phyloP scores from a whole-genome alignment of 2,113 vertebrate species.

The Loxodonta africana region DNA sequence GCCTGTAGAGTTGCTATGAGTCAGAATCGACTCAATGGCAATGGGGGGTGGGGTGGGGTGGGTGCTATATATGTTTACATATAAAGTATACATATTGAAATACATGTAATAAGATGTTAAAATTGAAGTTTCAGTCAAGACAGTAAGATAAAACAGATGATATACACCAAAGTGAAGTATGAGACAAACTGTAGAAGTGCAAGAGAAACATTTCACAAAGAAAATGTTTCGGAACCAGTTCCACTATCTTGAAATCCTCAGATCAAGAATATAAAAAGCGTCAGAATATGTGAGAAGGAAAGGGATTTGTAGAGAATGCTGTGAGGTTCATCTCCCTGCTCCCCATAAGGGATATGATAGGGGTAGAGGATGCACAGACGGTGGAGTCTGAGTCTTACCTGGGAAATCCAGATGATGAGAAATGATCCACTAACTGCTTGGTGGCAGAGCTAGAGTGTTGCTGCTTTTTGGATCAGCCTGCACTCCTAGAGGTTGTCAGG shows the following conservation, averaged over 20 bases:
- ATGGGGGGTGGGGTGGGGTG: background rate
- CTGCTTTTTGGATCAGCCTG: background rate
- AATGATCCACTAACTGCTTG: background rate
- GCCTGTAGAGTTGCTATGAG: background rate
- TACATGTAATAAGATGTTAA: background rate
- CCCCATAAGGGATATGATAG: background rate
- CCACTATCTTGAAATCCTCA: constrained; percentile 3
- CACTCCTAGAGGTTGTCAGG: background rate
- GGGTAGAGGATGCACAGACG: background rate
- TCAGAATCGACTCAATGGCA: background rate
- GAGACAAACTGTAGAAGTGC: background rate
- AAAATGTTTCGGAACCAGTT: background rate
- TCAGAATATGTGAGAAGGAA: background rate
- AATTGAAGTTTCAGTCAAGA: constrained; percentile 27
- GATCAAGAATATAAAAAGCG: constrained; percentile 1
- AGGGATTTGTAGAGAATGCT: constrained; percentile 32
- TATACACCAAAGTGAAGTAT: background rate
- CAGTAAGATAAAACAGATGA: constrained; percentile 6
- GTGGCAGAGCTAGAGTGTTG: background rate
- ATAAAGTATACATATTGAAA: background rate
- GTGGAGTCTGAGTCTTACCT: background rate
- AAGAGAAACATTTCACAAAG: constrained; percentile 37
- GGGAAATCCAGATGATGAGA: background rate
- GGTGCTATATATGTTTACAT: background rate
- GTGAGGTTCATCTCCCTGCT: background rate